Base-by-base conservation (phyloP, 2,797 vertebrate genomes). In the Chrysolophus pictus region DNA sequence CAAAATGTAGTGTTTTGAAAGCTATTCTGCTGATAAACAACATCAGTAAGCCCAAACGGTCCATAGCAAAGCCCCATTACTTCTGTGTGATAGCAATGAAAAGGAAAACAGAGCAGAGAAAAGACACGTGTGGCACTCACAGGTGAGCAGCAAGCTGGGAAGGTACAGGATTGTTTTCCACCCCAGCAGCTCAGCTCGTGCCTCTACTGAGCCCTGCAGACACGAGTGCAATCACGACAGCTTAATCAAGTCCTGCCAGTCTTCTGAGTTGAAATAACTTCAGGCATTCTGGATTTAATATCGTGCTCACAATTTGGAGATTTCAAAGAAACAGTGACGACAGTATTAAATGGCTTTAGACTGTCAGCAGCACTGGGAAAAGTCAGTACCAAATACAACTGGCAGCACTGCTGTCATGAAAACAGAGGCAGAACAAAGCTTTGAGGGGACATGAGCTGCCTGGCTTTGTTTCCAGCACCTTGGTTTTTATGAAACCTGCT, bases 281-380 rank as follows among this genome's bases (percentile, higher is more conserved):
- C 42, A 46, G 65, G 69, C 53, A 63, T 89, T 93, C 63, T 56
- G 65, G 9, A n/a, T 87, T 91, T 83, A 91, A 83, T 58, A 92
- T 49, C 67, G 51, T 2, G 29, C 39, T 90, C 37, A 29, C 7
- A 14, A 74, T 87, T 67, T 78, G 90, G n/a, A 93, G 65, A 80
- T 75, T 85, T 63, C 39, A 68, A 75, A 94, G 81, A 74, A 29
- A 60, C 16, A 37, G 41, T 2, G 39, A 85, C 0, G 5, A 68
- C 10, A 75, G 46, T n/a, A 80, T 74, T 85, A 33, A 83, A 87
- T 85, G 59, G 10, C 23, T 88, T 72, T 42, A 22, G 72, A 84
- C 33, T 60, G 46, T 55, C 72, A 90, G 65, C 37, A 88, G 62
- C 78, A 41, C 17, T 46, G 41, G 71, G 33, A 90, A 86, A 92